phyloP scores from a whole-genome alignment of 2,888 invertebrate species.

The Malacosoma neustria region DNA sequence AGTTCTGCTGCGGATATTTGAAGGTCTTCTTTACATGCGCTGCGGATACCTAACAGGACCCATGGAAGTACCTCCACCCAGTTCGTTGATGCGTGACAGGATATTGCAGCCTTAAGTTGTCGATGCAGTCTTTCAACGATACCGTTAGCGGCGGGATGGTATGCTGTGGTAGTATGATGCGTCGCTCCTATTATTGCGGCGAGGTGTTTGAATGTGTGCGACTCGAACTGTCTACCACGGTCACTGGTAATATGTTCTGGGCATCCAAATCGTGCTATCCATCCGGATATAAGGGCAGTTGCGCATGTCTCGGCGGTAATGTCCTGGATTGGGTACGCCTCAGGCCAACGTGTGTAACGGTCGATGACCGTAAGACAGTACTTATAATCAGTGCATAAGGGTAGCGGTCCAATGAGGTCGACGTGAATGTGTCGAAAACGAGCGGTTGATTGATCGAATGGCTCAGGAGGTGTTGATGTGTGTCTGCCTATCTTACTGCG shows the following conservation, averaged over 20 bases:
- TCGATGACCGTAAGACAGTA: slow-evolving; percentile 21
- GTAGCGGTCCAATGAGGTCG: slow-evolving; percentile 22
- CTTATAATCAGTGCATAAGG: slow-evolving; percentile 8
- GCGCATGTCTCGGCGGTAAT: slow-evolving; percentile 35
- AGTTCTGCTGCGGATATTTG: slow-evolving; percentile 11
- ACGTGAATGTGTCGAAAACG: slow-evolving; percentile 28
- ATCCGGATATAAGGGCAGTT: slow-evolving; percentile 26
- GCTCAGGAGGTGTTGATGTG: too few relatives aligned
- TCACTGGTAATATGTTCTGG: slow-evolving; percentile 24
- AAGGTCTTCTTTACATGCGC: slow-evolving; percentile 13
- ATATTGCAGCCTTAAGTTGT: slow-evolving; percentile 22
- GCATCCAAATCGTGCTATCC: slow-evolving; percentile 44
- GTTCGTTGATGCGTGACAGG: slow-evolving; percentile 10
- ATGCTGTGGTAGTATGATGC: slow-evolving; percentile 14
- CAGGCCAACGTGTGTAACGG: slow-evolving; percentile 36
- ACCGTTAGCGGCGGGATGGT: slow-evolving; percentile 18
- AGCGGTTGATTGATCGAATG: too few relatives aligned
- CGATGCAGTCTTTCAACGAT: slow-evolving; percentile 13
- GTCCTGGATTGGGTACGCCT: slow-evolving; percentile 28
- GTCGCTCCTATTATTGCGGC: slow-evolving; percentile 4
- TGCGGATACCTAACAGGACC: slow-evolving; percentile 14
- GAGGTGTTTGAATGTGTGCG: slow-evolving; percentile 12
- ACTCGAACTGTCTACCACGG: slow-evolving; percentile 25
- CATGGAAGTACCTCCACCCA: slow-evolving; percentile 13
- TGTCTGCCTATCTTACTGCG: slow-evolving; percentile 26